These are phyloP conservation scores for Halocynthia roretzi DNA, from an alignment of 23 tunicate genomes.

Conservation along the genomic window DNA sequence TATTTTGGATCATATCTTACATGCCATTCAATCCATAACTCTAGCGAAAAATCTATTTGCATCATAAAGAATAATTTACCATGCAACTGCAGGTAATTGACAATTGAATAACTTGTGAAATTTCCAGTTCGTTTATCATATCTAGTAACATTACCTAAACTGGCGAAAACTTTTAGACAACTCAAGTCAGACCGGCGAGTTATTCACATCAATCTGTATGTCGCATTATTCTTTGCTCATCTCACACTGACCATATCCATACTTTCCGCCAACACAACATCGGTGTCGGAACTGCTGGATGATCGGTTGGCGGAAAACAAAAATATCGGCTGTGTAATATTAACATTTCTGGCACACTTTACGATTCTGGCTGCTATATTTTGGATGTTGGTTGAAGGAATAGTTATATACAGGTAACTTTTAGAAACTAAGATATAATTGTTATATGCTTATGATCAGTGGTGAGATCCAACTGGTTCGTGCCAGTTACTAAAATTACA, in stretches of 20 bases:
- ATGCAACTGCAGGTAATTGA: no score
- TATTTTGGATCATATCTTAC: background rate
- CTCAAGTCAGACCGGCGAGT: conserved; percentile 21
- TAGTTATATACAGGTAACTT: conserved; percentile 18
- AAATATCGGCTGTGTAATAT: conserved; percentile 2
- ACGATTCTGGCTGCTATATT: conserved; percentile 5
- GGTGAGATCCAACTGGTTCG: no score
- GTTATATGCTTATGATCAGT: no score
- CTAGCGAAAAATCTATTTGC: no score
- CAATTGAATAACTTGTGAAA: no score
- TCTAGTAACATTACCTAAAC: no score
- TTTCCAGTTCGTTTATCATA: no score
- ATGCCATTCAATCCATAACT: background rate
- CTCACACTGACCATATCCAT: background rate
- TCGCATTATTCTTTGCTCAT: conserved; percentile 17
- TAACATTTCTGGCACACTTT: conserved; percentile 13
- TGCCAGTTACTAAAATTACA: no score
- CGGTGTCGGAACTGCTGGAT: background rate
- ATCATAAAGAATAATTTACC: no score
- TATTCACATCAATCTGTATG: conserved; percentile 11
- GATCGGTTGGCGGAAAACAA: background rate
- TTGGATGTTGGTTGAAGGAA: conserved; percentile 28
- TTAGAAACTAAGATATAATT: no score
- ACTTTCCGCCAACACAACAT: background rate
- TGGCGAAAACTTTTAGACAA: background rate